A percentile compares a stretch with the other conserved stretches of the same genome.
These are phyloP conservation scores for Xyliphius kryptos DNA, from an alignment of 2,113 vertebrate genomes.

Conservation along the genomic window DNA sequence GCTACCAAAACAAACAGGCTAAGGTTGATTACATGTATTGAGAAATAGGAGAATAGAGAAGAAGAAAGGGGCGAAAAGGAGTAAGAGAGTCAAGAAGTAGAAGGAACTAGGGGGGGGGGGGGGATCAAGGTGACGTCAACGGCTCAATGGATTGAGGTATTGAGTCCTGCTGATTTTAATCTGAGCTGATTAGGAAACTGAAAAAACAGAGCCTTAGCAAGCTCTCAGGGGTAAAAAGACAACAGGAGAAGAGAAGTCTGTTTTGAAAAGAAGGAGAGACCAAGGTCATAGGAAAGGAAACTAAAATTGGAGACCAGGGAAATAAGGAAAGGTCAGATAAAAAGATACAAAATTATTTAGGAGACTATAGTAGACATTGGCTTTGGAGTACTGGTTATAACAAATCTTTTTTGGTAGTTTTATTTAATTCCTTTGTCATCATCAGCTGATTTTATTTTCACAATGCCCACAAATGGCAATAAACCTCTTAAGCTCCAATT, in stretches of 20 bases:
- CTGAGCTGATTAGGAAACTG: conserved; percentile 57
- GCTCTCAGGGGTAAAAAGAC: conserved; percentile 35
- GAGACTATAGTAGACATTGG: conserved; percentile 11
- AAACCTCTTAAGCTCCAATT: conserved; percentile 86
- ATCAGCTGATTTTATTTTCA: conserved; percentile 40
- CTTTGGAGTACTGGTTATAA: background rate
- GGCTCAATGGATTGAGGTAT: conserved; percentile 56
- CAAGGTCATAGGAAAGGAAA: conserved; percentile 11
- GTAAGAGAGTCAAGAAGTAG: conserved; percentile 33
- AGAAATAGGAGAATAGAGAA: conserved; percentile 25
- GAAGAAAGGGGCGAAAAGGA: conserved; percentile 35
- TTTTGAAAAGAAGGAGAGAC: conserved; percentile 21
- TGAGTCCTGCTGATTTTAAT: conserved; percentile 60
- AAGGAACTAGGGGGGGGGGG: conserved; percentile 27
- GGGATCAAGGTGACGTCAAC: conserved; percentile 51
- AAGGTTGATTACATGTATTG: conserved; percentile 22
- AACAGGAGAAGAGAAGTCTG: conserved; percentile 12
- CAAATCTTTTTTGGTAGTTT: too few relatives aligned
- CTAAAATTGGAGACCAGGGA: background rate
- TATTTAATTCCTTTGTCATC: conserved; percentile 4
- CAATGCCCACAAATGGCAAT: conserved; percentile 89
- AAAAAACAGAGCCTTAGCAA: conserved; percentile 41
- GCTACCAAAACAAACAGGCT: conserved; percentile 23
- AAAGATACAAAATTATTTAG: conserved; percentile 4
- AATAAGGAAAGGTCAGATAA: conserved; percentile 20